Conservation (phyloP, 2,797 vertebrate species). For the Erpetoichthys calabaricus region DNA sequence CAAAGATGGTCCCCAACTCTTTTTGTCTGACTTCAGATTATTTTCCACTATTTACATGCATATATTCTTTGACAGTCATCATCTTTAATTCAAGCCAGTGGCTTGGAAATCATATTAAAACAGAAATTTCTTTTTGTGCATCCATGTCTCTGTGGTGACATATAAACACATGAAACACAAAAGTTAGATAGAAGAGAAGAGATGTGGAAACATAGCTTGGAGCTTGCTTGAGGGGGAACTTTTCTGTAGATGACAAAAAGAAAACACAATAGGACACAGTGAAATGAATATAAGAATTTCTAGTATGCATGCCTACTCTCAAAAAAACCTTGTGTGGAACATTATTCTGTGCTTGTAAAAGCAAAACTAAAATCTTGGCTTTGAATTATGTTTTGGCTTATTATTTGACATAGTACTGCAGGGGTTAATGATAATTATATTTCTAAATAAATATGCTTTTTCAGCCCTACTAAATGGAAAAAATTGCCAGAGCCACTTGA, state of each 20-base stretch:
- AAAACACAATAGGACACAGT: neutral
- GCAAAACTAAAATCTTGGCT: neutral
- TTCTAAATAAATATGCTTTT: neutral
- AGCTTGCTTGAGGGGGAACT: neutral
- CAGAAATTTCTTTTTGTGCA: neutral
- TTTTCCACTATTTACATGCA: too few species aligned
- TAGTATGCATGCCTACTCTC: neutral
- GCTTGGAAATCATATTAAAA: neutral
- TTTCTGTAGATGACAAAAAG: neutral
- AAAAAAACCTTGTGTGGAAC: neutral
- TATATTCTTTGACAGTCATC: too few species aligned
- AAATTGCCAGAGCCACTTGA: neutral
- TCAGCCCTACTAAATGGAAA: neutral
- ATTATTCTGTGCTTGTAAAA: neutral
- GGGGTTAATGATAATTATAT: neutral
- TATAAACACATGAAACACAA: slow-evolving; percentile 1
- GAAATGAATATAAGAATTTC: neutral
- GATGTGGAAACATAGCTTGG: neutral
- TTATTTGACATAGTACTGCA: neutral
- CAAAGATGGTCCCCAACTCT: too few species aligned
- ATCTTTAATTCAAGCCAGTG: neutral
- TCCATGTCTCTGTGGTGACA: neutral
- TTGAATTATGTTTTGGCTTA: too few species aligned
- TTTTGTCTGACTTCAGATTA: too few species aligned
- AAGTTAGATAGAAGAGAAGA: neutral